Base-by-base conservation (phyloP, 1,140 invertebrate genomes). In the Aphelenchoides fujianensis region DNA sequence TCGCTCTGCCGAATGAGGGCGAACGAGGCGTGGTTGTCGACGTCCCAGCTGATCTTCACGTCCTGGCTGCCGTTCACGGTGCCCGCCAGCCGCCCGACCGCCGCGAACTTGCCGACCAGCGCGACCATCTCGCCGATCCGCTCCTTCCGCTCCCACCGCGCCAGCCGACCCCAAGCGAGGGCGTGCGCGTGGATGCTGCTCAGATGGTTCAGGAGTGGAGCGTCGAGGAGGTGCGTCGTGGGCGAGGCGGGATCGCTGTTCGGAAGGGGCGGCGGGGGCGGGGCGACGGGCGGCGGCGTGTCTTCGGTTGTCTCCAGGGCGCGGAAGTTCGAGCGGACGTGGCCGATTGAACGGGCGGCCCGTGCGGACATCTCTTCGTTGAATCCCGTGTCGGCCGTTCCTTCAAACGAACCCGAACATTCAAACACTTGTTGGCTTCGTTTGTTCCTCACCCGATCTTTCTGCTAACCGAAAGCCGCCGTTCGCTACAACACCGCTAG, bases 41-140 rank as follows among this genome's bases (percentile, higher is more conserved):
- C n/a, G 73, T 83, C 82, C 82, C 82, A 83, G 12, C 76, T 72
- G 41, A 30, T 52, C 55, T 77, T 69, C 16, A 68, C 64, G 34
- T 69, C 64, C 70, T 69, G 64, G 12, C 74, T 78, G 64, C 80
- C 78, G 35, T 74, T 77, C 7, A 83, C 82, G 41, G 81, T 76
- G 57, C 77, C 77, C 9, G 82, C 83, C n/a, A 83, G 61, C 61
- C 73, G 57, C 5, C 82, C 82, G 12, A 83, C 70, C 34, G 82
- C 83, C n/a, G 78, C 81, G 68, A 83, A 84, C 59, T 79, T 72
- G 9, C 82, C 82, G 31, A 79, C 71, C 32, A 83, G 66, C 31
- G 77, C 37, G 12, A 84, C 77, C 27, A 82, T 64, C 36, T 83
- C 82, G 7, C 82, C 82, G 28, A 83, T 78, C 53, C 79, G 57